These are phyloP conservation scores for Epinephelus lanceolatus DNA, from an alignment of 2,113 vertebrate genomes.

Conservation along the genomic window DNA sequence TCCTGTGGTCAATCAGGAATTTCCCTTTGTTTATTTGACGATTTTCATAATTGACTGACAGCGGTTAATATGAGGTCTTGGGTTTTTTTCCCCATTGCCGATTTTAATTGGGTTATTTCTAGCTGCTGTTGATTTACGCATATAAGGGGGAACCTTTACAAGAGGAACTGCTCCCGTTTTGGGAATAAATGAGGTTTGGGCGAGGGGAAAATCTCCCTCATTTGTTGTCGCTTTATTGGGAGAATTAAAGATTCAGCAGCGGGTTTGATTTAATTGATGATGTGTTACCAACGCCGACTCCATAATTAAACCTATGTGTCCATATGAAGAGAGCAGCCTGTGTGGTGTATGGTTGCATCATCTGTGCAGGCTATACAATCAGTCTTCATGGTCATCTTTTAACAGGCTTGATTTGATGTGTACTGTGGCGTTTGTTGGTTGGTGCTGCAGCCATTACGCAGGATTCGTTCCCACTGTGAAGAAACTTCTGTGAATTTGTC, in stretches of 20 bases:
- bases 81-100: background rate
- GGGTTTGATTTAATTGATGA: background rate
- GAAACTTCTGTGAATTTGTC: conserved; percentile 1
- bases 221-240: background rate
- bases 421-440: background rate
- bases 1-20: background rate
- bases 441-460: background rate
- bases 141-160: conserved; percentile 27
- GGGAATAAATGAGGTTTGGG: conserved; percentile 26
- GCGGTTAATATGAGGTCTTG: background rate
- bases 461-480: conserved; percentile 14
- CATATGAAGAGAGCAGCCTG: background rate
- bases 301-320: background rate
- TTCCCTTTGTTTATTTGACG: background rate
- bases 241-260: conserved; percentile 1
- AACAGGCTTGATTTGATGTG: background rate
- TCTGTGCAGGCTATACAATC: background rate
- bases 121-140: conserved; percentile 57
- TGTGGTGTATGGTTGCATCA: background rate
- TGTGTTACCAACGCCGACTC: background rate
- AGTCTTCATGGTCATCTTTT: background rate
- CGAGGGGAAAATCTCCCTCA: background rate
- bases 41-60: conserved; percentile 21
- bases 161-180: conserved; percentile 37
- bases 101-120: conserved; percentile 57